phyloP scores from a whole-genome alignment of 2,888 invertebrate species.

The Platycheirus albimanus region DNA sequence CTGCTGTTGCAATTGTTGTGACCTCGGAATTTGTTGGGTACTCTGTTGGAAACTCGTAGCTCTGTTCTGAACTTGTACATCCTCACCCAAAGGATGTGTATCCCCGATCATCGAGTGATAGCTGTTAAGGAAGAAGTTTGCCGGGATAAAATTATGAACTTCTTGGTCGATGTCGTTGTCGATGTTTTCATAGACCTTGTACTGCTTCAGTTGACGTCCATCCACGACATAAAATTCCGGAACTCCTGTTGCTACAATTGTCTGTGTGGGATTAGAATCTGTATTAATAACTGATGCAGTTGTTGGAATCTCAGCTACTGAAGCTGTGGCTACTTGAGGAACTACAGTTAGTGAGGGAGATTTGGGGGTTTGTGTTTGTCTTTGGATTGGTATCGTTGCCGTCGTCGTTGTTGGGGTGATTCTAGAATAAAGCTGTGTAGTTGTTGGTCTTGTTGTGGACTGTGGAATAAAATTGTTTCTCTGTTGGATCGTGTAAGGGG shows the following conservation, averaged over 20 bases:
- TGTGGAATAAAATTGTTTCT: slow-evolving; percentile 14
- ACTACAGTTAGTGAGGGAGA: background rate
- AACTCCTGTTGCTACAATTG: slow-evolving; percentile 2
- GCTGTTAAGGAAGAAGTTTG: slow-evolving; percentile 77
- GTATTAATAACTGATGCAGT: slow-evolving; percentile 29
- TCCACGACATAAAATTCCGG: slow-evolving; percentile 78
- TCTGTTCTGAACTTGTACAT: slow-evolving; percentile 54
- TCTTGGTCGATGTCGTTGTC: slow-evolving; percentile 80
- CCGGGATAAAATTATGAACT: slow-evolving; percentile 78
- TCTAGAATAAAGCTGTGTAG: slow-evolving; percentile 15
- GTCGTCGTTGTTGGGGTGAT: background rate
- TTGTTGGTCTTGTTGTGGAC: slow-evolving; percentile 6
- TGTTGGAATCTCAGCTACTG: background rate
- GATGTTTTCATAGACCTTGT: slow-evolving; percentile 81
- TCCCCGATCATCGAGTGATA: slow-evolving; percentile 77
- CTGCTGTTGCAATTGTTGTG: slow-evolving; percentile 56
- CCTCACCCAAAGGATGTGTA: slow-evolving; percentile 68
- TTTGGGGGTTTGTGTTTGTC: slow-evolving; percentile 7
- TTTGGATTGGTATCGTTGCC: background rate
- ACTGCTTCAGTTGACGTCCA: slow-evolving; percentile 81
- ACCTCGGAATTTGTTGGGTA: background rate
- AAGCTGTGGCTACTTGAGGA: background rate
- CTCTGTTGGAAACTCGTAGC: slow-evolving; percentile 49
- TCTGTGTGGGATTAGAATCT: slow-evolving; percentile 52
- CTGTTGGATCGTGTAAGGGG: slow-evolving; percentile 10